Base-by-base conservation (phyloP, 1,140 invertebrate genomes). In the Caerostris extrusa region DNA sequence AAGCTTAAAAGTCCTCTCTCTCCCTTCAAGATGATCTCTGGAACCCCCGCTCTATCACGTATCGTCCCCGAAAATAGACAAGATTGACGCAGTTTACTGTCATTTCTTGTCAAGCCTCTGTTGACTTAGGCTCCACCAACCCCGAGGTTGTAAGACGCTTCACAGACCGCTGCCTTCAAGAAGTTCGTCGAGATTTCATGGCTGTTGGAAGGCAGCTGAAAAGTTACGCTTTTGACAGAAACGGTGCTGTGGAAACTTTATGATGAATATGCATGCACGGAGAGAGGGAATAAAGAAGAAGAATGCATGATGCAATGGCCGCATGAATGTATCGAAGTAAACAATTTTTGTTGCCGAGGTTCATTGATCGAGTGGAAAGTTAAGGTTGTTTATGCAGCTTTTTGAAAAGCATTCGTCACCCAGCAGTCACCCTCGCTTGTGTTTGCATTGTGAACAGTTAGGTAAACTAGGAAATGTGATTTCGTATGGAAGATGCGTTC, bases 1-100 rank as follows among this genome's bases (percentile, higher is more conserved):
- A 34, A 34, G 8, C 50, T 90, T 50, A 61, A 91, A 57, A n/a
- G n/a, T 10, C 82, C 56, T 19, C 55, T 17, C 55, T 17, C 50
- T 71, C 69, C 69, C 71, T 7, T 77, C 14, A n/a, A n/a, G 57
- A 53, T 91, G 71, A 91, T 57, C 90, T 61, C 58, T 61, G 19
- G 55, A 82, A 91, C 12, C 58, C 90, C 77, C 53, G 90, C n/a
- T 91, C 55, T 81, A 91, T 91, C 90, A 91, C 90, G 90, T 91
- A 91, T 91, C 90, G 53, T 77, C 53, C 67, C 71, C 7, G 90
- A 91, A 58, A 91, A 82, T 81, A 91, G 71, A 91, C 69, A 55
- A 82, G 90, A 91, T 91, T 82, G 69, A 50, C 69, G 69, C 90
- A 34, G 88, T 90, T 61, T 17, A 55, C 56, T 91, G 90, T 81